phyloP scores from a whole-genome alignment of 2,113 vertebrate genomes.

The Chrysemys picta region DNA sequence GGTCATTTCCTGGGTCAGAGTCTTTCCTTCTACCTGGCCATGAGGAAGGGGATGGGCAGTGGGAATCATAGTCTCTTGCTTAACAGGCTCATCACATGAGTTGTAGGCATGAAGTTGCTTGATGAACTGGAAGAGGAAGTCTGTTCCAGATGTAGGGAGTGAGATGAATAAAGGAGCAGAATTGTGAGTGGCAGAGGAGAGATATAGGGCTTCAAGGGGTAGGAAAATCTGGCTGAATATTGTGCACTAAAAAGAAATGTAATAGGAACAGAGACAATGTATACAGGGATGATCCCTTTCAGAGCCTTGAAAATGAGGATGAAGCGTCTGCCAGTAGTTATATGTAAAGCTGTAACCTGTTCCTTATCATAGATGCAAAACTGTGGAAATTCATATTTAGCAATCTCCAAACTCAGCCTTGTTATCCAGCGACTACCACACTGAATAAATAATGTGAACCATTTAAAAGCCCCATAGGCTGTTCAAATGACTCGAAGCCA shows the following conservation, averaged over 20 bases:
- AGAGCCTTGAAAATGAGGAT: constrained; percentile 13
- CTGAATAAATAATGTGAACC: constrained; percentile 50
- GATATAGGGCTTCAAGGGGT: background rate
- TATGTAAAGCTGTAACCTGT: background rate
- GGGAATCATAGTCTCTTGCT: too few relatives aligned
- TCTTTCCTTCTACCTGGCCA: too few relatives aligned
- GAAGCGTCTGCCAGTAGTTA: constrained; percentile 26
- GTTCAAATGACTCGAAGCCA: constrained; percentile 44
- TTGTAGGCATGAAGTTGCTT: background rate
- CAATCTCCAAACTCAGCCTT: constrained; percentile 37
- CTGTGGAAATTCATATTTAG: background rate
- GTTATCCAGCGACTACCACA: constrained; percentile 47
- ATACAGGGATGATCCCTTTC: background rate
- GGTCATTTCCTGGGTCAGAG: too few relatives aligned
- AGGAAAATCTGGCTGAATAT: constrained; percentile 10
- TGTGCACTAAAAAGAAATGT: background rate
- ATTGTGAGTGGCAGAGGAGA: background rate
- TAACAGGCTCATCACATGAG: background rate
- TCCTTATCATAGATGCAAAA: constrained; percentile 35
- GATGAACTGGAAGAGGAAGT: background rate
- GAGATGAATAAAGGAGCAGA: background rate
- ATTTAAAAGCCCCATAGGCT: constrained; percentile 60
- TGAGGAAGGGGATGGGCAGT: too few relatives aligned
- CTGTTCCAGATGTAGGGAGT: background rate
- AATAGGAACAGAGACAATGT: constrained; percentile 3